Conservation (phyloP, 2,113 vertebrate genomes). For the Hyaena hyaena region DNA sequence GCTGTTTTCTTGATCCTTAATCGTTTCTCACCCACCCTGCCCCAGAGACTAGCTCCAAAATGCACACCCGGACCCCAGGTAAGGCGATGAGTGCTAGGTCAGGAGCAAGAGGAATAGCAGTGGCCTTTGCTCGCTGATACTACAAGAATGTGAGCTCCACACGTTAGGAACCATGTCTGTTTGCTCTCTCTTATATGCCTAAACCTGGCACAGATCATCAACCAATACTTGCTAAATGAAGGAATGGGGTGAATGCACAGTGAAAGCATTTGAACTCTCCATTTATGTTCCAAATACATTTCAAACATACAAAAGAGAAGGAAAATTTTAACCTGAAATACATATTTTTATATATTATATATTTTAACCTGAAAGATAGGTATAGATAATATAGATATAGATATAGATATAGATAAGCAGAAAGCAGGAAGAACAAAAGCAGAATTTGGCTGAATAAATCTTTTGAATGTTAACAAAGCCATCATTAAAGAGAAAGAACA, state of each 20-base stretch:
- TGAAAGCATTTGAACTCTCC: neutral
- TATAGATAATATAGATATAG: no score
- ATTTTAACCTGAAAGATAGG: no score
- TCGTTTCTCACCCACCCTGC: neutral
- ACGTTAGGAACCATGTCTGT: neutral
- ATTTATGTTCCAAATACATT: neutral
- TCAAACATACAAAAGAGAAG: neutral
- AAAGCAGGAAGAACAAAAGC: neutral
- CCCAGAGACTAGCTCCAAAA: neutral
- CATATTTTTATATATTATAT: no score
- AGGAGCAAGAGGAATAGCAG: neutral
- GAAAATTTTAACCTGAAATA: neutral
- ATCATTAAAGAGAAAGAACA: neutral
- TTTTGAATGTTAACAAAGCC: neutral
- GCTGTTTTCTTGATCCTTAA: neutral
- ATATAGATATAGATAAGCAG: no score
- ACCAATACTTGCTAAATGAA: neutral
- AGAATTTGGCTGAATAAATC: neutral
- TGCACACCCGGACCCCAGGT: neutral
- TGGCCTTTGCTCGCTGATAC: neutral
- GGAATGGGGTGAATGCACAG: neutral
- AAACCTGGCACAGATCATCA: neutral
- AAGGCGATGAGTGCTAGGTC: neutral
- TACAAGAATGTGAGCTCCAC: neutral
- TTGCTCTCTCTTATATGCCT: neutral